phyloP scores from a whole-genome alignment of 1,140 invertebrate species.

The Sitodiplosis mosellana region DNA sequence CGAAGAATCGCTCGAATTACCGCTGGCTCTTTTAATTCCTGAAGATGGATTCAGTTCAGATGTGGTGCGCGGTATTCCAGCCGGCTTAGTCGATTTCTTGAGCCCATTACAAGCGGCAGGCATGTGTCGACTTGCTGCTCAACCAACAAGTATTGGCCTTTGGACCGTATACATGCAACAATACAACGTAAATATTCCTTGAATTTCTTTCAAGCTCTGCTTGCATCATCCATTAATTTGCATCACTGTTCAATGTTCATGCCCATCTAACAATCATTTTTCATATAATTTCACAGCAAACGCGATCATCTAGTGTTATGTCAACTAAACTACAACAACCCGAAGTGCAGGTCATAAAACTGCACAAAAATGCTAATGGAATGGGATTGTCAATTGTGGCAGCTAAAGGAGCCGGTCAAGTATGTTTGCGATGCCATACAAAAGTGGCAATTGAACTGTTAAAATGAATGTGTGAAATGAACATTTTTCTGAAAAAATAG shows the following conservation, averaged over 20 bases:
- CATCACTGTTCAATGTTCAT: too few species aligned
- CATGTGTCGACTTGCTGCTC: conserved; percentile 72
- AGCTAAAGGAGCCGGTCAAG: conserved; percentile 45
- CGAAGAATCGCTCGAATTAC: conserved; percentile 74
- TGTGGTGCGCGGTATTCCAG: conserved; percentile 78
- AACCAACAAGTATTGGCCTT: conserved; percentile 73
- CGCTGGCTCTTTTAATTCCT: conserved; percentile 79
- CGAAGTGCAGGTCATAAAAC: conserved; percentile 67
- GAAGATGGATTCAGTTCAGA: conserved; percentile 98
- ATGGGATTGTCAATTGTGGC: conserved; percentile 90
- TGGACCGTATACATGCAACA: conserved; percentile 90
- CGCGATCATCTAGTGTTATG: conserved; percentile 38
- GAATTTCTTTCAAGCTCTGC: too few species aligned
- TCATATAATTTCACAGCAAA: conserved; percentile 25
- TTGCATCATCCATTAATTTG: too few species aligned
- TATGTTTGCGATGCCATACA: neutral
- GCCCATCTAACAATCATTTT: conserved; percentile 4
- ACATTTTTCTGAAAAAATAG: conserved; percentile 33
- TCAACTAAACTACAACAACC: conserved; percentile 27
- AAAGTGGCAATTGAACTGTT: too few species aligned
- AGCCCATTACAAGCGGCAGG: conserved; percentile 70
- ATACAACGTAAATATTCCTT: conserved; percentile 33
- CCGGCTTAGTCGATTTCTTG: conserved; percentile 82
- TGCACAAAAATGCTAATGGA: conserved; percentile 78
- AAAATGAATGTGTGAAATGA: neutral